Conservation (phyloP, 2,113 vertebrate species). For the Thomomys bottae region DNA sequence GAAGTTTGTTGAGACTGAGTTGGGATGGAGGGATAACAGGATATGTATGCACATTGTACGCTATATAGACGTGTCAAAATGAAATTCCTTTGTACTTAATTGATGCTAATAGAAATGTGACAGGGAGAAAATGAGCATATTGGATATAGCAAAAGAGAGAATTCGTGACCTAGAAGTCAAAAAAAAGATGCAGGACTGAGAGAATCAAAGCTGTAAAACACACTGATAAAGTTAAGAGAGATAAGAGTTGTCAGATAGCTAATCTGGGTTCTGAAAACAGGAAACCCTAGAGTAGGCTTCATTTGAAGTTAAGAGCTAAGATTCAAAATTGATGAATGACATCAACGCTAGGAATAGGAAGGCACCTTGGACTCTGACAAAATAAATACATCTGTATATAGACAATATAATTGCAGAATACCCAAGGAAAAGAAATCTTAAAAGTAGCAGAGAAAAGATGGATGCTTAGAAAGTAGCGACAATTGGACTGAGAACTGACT, state of each 20-base stretch:
- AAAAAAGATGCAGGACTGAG: not conserved
- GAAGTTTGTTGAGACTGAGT: too few species aligned
- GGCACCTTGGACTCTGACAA: not conserved
- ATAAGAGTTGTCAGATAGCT: not conserved
- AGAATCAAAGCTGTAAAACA: not conserved
- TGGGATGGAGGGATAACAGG: too few species aligned
- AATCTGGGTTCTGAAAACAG: not conserved
- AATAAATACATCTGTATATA: constrained; percentile 1
- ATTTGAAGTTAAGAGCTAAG: not conserved
- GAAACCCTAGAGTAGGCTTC: not conserved
- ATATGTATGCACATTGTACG: too few species aligned
- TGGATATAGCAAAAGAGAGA: constrained; percentile 25
- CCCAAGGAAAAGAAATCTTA: not conserved
- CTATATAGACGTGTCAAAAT: too few species aligned
- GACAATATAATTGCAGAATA: constrained; percentile 8
- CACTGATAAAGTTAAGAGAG: not conserved
- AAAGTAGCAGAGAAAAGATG: constrained; percentile 21
- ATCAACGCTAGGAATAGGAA: not conserved
- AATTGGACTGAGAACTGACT: not conserved
- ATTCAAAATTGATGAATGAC: not conserved
- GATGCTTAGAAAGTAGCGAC: constrained; percentile 44
- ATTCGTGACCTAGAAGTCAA: not conserved
- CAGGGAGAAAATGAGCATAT: not conserved
- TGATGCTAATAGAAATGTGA: too few species aligned
- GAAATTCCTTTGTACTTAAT: too few species aligned